Evolutionary conservation across 2,888 invertebrate species (phyloP).

Genomic region (Harpagoxenus sublaevis): DNA sequence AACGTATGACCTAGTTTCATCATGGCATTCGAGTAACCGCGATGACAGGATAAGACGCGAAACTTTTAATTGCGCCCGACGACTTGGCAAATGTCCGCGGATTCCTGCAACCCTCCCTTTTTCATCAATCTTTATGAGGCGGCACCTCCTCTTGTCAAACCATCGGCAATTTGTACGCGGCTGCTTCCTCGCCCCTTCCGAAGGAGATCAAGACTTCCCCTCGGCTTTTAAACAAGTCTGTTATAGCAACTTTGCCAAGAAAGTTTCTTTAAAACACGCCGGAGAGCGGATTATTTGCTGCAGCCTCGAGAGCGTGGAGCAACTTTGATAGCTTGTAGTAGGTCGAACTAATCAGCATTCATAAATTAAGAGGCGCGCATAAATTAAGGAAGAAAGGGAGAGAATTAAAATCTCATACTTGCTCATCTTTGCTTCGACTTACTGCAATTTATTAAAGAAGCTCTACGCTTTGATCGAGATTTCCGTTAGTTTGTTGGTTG

Average conservation of each 20-base stretch:
- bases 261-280: constrained; percentile 13
- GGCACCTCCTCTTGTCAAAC: constrained; percentile 10
- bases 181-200: not conserved
- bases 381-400: not conserved
- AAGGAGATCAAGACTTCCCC: constrained; percentile 4
- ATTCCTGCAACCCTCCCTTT: not conserved
- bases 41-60: constrained; percentile 54
- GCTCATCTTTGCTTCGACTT: not conserved
- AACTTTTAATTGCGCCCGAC: constrained; percentile 66
- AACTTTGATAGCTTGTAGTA: constrained; percentile 23
- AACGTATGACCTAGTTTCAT: constrained; percentile 53
- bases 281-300: constrained; percentile 22
- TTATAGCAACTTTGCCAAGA: constrained; percentile 27
- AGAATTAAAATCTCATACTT: not conserved
- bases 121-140: constrained; percentile 27
- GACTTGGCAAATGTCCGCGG: constrained; percentile 42
- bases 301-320: not conserved
- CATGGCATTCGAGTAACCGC: constrained; percentile 26
- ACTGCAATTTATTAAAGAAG: constrained; percentile 18
- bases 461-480: not conserved
- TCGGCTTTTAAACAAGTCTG: constrained; percentile 35
- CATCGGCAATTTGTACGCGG: constrained; percentile 33
- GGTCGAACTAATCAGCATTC: constrained; percentile 19
- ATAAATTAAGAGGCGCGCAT: constrained; percentile 9
- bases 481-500: not conserved